Evolutionary conservation across 92 coral and sea anemone species (phyloP).

Genomic region (Pocillopora meandrina): DNA sequence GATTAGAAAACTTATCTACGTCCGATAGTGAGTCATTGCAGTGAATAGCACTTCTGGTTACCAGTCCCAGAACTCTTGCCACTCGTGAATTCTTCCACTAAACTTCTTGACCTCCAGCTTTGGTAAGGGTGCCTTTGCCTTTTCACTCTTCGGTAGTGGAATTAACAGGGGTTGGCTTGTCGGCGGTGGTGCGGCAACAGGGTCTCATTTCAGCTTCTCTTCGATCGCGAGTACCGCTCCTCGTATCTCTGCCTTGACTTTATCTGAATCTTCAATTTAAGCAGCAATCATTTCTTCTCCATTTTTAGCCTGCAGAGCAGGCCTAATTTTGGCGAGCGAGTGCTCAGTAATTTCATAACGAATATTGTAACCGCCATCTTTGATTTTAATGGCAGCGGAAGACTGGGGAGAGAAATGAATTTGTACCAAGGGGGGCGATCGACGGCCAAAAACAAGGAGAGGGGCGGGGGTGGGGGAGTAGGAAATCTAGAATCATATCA

Average conservation of each 20-base stretch:
- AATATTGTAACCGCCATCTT: too few relatives aligned
- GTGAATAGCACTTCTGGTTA: slow-evolving; percentile 45
- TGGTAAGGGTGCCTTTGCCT: slow-evolving; percentile 46
- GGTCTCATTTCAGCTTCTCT: neutral
- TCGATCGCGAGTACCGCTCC: neutral
- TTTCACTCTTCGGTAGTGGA: neutral
- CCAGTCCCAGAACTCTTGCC: slow-evolving; percentile 75
- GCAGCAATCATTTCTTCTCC: neutral
- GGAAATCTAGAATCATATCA: neutral
- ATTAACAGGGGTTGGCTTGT: neutral
- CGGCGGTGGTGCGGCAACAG: neutral
- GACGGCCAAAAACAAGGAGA: too few relatives aligned
- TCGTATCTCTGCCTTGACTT: neutral
- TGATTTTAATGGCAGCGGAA: too few relatives aligned
- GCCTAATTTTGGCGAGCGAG: too few relatives aligned
- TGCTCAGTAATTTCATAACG: too few relatives aligned
- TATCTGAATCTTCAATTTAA: neutral
- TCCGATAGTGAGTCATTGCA: slow-evolving; percentile 32
- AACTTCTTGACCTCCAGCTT: slow-evolving; percentile 57
- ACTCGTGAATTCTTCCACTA: slow-evolving; percentile 55
- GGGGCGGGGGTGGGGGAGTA: too few relatives aligned
- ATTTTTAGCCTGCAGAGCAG: neutral
- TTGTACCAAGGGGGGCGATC: too few relatives aligned
- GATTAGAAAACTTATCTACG: slow-evolving; percentile 55
- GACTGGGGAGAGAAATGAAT: too few relatives aligned